These are phyloP conservation scores for Sepioteuthis lessoniana DNA, from an alignment of 2,888 invertebrate species.

Conservation along the genomic window DNA sequence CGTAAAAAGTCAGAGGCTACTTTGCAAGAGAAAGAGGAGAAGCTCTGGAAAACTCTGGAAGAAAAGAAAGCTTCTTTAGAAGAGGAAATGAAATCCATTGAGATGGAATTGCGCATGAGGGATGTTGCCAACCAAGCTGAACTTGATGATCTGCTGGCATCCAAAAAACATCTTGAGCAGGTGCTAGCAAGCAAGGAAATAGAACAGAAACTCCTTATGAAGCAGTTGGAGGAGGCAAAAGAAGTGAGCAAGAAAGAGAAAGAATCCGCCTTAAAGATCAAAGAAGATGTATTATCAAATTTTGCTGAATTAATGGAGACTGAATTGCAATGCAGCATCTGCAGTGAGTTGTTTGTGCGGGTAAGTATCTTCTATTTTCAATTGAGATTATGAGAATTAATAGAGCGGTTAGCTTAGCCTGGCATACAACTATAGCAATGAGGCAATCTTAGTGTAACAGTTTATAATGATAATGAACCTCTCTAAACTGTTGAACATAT, in stretches of 20 bases:
- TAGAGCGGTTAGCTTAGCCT: no score
- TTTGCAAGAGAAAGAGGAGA: slow-evolving; percentile 68
- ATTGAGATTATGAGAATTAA: neutral
- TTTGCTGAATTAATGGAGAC: slow-evolving; percentile 72
- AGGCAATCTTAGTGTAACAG: no score
- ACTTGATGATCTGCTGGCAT: neutral
- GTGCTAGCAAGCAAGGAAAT: slow-evolving; percentile 67
- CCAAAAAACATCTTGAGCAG: slow-evolving; percentile 57
- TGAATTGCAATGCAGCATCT: slow-evolving; percentile 85
- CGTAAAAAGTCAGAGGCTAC: slow-evolving; percentile 64
- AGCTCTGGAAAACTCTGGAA: slow-evolving; percentile 78
- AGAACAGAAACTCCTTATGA: slow-evolving; percentile 68
- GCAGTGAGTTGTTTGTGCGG: slow-evolving; percentile 83
- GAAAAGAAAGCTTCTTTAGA: slow-evolving; percentile 69
- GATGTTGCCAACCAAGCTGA: neutral
- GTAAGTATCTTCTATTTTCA: slow-evolving; percentile 59
- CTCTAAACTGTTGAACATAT: no score
- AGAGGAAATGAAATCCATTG: slow-evolving; percentile 52
- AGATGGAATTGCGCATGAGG: slow-evolving; percentile 49
- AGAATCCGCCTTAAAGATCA: slow-evolving; percentile 63
- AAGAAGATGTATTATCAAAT: slow-evolving; percentile 67
- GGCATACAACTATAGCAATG: no score
- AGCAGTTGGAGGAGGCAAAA: slow-evolving; percentile 66
- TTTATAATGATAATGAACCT: no score
- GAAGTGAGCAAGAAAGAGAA: slow-evolving; percentile 65